A percentile compares a stretch with the other conserved stretches of the same genome.
These are phyloP conservation scores for Brevimyrus niger DNA, from an alignment of 2,113 vertebrate genomes.

Conservation along the genomic window DNA sequence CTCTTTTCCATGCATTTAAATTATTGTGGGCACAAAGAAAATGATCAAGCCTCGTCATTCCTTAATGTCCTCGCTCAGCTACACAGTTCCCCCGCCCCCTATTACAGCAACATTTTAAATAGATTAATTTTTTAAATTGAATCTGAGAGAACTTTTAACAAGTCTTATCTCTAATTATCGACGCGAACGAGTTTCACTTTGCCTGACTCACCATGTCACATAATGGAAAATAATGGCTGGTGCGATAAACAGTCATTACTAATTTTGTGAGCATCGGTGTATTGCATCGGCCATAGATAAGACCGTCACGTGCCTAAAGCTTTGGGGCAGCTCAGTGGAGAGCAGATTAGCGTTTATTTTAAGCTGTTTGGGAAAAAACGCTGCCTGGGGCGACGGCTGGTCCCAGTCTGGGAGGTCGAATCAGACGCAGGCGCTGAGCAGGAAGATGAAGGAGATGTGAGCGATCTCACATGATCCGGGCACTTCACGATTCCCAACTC, in stretches of 20 bases:
- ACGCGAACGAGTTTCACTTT: neutral
- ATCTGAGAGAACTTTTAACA: constrained; percentile 7
- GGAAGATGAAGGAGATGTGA: neutral
- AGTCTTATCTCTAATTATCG: constrained; percentile 8
- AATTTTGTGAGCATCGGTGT: constrained; percentile 6
- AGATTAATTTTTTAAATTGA: constrained; percentile 16
- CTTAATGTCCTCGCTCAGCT: neutral
- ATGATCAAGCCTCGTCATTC: neutral
- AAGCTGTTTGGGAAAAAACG: neutral
- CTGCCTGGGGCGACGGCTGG: neutral
- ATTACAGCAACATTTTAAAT: constrained; percentile 10
- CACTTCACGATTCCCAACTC: neutral
- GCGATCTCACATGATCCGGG: neutral
- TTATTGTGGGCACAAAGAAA: neutral
- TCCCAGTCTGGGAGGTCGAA: neutral
- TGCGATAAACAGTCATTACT: constrained; percentile 13
- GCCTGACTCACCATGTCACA: neutral
- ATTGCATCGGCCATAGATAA: neutral
- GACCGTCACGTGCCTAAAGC: neutral
- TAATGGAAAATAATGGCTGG: constrained; percentile 11
- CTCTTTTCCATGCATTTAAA: neutral
- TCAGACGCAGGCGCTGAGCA: neutral
- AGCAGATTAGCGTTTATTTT: constrained; percentile 6
- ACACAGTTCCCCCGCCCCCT: neutral
- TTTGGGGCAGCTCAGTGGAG: neutral